Evolutionary conservation across 2,797 vertebrate species (phyloP).

Genomic region (Crenuchus spilurus): DNA sequence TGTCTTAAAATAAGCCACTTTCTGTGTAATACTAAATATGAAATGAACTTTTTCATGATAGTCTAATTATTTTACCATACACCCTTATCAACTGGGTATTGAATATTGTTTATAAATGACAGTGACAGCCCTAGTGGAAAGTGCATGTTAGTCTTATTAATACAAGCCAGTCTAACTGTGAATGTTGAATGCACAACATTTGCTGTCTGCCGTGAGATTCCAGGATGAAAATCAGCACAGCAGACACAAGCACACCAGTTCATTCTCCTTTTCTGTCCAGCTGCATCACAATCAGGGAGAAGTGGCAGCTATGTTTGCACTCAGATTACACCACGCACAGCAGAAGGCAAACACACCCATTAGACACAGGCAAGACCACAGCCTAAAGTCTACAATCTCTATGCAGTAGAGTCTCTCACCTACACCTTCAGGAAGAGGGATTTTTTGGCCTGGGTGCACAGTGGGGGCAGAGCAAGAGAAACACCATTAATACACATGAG

Average conservation of each 20-base stretch:
- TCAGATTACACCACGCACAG: constrained; percentile 56
- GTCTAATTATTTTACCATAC: too few relatives aligned
- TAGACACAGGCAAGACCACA: constrained; percentile 62
- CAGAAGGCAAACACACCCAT: constrained; percentile 55
- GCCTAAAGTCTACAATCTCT: constrained; percentile 62
- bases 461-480: constrained; percentile 67
- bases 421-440: constrained; percentile 81
- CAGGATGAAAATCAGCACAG: background rate
- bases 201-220: background rate
- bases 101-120: too few relatives aligned
- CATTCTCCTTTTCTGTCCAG: constrained; percentile 20
- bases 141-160: constrained; percentile 27
- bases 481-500: constrained; percentile 64
- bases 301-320: constrained; percentile 62
- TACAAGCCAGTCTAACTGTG: background rate
- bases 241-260: background rate
- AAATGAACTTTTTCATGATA: too few relatives aligned
- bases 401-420: constrained; percentile 74
- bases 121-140: constrained; percentile 1
- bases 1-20: too few relatives aligned
- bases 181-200: background rate
- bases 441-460: constrained; percentile 83
- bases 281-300: constrained; percentile 52
- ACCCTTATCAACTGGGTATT: too few relatives aligned
- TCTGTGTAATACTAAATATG: too few relatives aligned